Evolutionary conservation across 2,888 invertebrate genomes (phyloP).

Genomic region (Tryphoninae sp.): DNA sequence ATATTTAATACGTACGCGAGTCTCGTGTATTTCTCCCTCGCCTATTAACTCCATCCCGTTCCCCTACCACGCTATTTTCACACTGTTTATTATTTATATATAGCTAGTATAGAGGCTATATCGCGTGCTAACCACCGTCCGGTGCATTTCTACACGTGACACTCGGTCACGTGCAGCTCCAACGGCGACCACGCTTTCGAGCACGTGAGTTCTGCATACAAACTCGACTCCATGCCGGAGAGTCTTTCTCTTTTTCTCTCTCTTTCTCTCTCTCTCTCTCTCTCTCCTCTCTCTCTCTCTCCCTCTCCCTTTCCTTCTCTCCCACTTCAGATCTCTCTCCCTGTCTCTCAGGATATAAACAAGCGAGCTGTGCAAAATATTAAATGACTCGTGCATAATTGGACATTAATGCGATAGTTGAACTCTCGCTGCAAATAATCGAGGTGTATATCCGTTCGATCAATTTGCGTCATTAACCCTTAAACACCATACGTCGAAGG

Average conservation of each 20-base stretch:
- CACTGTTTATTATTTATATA: conserved; percentile 48
- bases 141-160: conserved; percentile 74
- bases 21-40: conserved; percentile 51
- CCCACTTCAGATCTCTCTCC: not conserved
- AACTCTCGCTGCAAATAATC: conserved; percentile 43
- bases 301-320: not conserved
- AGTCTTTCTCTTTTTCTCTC: not conserved
- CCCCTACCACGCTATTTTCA: conserved; percentile 35
- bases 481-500: not conserved
- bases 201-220: conserved; percentile 75
- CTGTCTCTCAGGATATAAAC: conserved; percentile 10
- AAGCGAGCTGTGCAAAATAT: conserved; percentile 36
- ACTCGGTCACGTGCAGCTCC: conserved; percentile 75
- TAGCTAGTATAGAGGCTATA: conserved; percentile 60
- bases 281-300: not conserved
- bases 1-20: conserved; percentile 41
- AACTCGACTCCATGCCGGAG: conserved; percentile 24
- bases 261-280: not conserved
- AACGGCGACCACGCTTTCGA: conserved; percentile 73
- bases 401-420: conserved; percentile 52
- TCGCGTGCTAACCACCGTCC: conserved; percentile 61
- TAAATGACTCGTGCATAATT: conserved; percentile 56
- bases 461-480: conserved; percentile 31
- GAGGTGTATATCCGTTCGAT: conserved; percentile 38
- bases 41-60: conserved; percentile 57